Conservation (phyloP, 1,140 invertebrate genomes). For the Bemisia tabaci region DNA sequence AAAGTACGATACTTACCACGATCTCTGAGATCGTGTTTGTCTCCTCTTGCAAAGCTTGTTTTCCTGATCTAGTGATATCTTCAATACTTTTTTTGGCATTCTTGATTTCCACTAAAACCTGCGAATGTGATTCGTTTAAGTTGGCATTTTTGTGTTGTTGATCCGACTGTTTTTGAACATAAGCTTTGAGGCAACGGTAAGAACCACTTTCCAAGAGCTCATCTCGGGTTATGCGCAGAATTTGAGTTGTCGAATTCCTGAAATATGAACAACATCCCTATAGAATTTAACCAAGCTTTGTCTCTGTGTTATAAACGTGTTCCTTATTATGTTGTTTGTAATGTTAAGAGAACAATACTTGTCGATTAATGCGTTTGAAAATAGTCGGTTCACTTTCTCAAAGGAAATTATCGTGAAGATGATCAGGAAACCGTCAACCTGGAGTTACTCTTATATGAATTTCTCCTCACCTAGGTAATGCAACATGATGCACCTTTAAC, state of each 20-base stretch:
- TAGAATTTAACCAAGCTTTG: not conserved
- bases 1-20: not conserved
- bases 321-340: too few relatives aligned
- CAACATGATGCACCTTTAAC: too few relatives aligned
- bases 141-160: not conserved
- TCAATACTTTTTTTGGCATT: not conserved
- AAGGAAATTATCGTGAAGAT: not conserved
- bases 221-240: not conserved
- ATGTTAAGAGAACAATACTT: too few relatives aligned
- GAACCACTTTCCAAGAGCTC: not conserved
- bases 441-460: too few relatives aligned
- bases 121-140: not conserved
- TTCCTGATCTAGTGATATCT: not conserved
- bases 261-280: not conserved
- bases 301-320: too few relatives aligned
- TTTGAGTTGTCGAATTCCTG: not conserved
- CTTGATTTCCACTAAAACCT: not conserved
- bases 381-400: not conserved
- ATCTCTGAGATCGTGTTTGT: not conserved
- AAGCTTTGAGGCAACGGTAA: not conserved
- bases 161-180: not conserved
- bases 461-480: too few relatives aligned
- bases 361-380: not conserved
- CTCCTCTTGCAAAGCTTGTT: not conserved
- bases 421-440: not conserved